phyloP scores from a whole-genome alignment of 64 coral and sea anemone genomes.

The Catalaphyllia jardinei region DNA sequence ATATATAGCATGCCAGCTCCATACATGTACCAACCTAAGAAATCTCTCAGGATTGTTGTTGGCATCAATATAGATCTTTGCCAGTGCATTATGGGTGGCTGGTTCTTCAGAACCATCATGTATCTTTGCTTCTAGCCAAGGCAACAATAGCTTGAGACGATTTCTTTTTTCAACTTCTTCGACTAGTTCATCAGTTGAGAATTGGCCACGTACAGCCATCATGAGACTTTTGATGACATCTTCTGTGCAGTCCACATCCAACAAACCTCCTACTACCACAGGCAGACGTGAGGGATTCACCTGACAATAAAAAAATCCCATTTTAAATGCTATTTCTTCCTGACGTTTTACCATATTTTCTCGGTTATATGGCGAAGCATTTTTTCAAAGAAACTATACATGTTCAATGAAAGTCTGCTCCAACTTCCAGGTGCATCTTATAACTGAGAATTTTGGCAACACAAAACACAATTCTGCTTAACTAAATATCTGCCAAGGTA shows the following conservation, averaged over 20 bases:
- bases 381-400: too few relatives aligned
- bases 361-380: too few relatives aligned
- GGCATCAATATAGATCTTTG: constrained; percentile 97
- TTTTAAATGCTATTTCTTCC: neutral
- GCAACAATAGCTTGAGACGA: constrained; percentile 83
- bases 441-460: too few relatives aligned
- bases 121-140: constrained; percentile 93
- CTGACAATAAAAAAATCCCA: constrained; percentile 14
- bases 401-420: too few relatives aligned
- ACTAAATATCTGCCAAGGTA: too few relatives aligned
- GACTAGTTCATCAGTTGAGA: constrained; percentile 98
- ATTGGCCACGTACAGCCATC: constrained; percentile 95
- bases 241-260: constrained; percentile 95
- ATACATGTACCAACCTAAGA: constrained; percentile 69
- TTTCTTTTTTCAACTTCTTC: constrained; percentile 98
- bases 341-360: neutral
- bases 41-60: constrained; percentile 99
- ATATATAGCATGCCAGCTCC: too few relatives aligned
- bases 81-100: constrained; percentile 99
- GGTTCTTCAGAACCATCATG: constrained; percentile 99
- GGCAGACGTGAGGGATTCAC: constrained; percentile 98
- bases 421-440: too few relatives aligned
- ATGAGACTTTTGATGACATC: constrained; percentile 99
- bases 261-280: constrained; percentile 86
- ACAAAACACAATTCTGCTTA: too few relatives aligned